Evolutionary conservation across 1,140 invertebrate genomes (phyloP), one percentile per base, ranked within the genome.

Genomic region (Drosophila takahashii): DNA sequence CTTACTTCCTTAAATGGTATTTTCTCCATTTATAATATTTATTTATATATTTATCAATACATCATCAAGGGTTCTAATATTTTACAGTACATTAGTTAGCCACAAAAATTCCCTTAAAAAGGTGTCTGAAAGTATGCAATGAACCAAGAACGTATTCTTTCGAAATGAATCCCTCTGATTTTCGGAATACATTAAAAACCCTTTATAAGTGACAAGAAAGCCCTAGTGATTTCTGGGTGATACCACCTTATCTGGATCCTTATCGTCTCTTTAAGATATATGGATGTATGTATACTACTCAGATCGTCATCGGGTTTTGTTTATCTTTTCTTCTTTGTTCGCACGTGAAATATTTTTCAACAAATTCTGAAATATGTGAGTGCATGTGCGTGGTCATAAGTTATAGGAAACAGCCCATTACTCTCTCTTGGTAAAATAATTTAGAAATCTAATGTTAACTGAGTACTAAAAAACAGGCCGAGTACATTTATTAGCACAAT

Each of bases 301-400:
- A 16, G 9, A 64, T 47, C 32, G 18, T 11, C 58, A 22, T 10
- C 13, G 13, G n/a, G n/a, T 29, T 36, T 65, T 64, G 62, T 65
- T 65, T 65, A 66, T 66, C 62, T 66, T 65, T 65, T 37, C 16
- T 47, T 34, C 16, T 50, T 65, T 47, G 62, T 65, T 48, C 42
- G 42, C 59, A 65, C 62, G 61, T 65, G 59, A 66, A 66, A 45
- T 47, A 16, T 39, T 37, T 66, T 47, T 48, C 16, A 65, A 16
- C 42, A 32, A 32, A 27, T 64, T 65, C 10, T 6, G 1, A 42
- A 16, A 36, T 44, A 36, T 69, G 9, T 18, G 15, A 26, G 44
- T 58, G 32, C n/a, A 48, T 45, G 9, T 57, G 52, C 16, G 39
- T 39, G n/a, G 34, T 54, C 18, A 10, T 51, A 45, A 10, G 53